Conservation (phyloP, 2,888 invertebrate species). For the Macropis europaea region DNA sequence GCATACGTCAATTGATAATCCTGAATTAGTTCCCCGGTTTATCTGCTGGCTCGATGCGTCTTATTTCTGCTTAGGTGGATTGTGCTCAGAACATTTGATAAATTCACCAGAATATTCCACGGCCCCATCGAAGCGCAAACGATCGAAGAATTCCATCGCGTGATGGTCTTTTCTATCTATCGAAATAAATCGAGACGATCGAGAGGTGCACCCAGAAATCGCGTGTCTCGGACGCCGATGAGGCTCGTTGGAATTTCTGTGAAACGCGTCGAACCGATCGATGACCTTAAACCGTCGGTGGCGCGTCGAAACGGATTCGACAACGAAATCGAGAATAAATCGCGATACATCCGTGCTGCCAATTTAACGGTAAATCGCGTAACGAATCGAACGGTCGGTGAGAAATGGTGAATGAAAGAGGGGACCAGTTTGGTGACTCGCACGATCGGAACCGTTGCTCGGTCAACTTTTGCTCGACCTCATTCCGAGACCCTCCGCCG, state of each 20-base stretch:
- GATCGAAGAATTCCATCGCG: too few relatives aligned
- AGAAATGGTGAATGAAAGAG: slow-evolving; percentile 33
- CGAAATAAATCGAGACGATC: too few relatives aligned
- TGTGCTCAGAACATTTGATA: too few relatives aligned
- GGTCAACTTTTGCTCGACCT: slow-evolving; percentile 47
- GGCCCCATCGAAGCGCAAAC: too few relatives aligned
- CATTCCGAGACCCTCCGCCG: slow-evolving; percentile 27
- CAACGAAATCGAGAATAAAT: neutral
- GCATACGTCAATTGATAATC: too few relatives aligned
- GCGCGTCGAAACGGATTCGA: neutral
- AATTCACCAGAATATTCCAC: too few relatives aligned
- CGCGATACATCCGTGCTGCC: neutral
- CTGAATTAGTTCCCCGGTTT: too few relatives aligned
- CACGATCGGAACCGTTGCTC: slow-evolving; percentile 46
- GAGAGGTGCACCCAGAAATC: too few relatives aligned
- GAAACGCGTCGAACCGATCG: neutral
- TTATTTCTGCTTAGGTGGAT: too few relatives aligned
- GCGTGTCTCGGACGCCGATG: neutral
- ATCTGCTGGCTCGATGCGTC: too few relatives aligned
- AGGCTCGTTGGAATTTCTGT: neutral
- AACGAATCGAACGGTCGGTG: slow-evolving; percentile 15
- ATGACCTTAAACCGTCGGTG: neutral
- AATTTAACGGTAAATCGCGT: slow-evolving; percentile 24
- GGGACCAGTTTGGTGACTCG: slow-evolving; percentile 26
- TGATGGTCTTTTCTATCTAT: too few relatives aligned